Conservation (phyloP, 2,113 vertebrate genomes). For the Tringa solitaria region DNA sequence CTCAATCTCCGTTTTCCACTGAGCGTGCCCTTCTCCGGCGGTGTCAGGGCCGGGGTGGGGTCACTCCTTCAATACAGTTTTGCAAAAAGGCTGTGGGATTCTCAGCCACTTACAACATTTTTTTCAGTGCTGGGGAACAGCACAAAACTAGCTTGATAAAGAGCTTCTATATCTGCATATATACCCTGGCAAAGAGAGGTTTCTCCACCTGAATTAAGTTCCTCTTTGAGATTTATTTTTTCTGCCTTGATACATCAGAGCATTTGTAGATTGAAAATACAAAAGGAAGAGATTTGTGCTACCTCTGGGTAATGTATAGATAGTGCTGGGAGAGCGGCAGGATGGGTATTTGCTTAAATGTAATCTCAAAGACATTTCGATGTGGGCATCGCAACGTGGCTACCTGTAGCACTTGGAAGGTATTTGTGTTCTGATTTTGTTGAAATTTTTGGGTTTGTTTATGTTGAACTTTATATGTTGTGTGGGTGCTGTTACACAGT, state of each 20-base stretch:
- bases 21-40: conserved; percentile 52
- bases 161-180: neutral
- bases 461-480: neutral
- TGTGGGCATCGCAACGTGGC: neutral
- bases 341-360: neutral
- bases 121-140: neutral
- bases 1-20: conserved; percentile 41
- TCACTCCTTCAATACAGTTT: conserved; percentile 58
- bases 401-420: neutral
- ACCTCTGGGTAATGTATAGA: neutral
- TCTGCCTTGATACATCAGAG: neutral
- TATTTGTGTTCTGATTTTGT: neutral
- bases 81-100: conserved; percentile 39
- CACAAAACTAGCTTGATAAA: neutral
- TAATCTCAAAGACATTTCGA: neutral
- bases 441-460: neutral
- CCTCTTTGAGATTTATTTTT: neutral
- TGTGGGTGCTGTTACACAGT: neutral
- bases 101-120: conserved; percentile 33
- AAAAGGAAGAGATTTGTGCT: neutral
- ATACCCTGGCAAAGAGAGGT: neutral
- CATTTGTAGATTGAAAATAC: neutral
- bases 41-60: conserved; percentile 71
- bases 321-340: neutral
- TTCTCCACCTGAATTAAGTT: neutral